Evolutionary conservation across 2,113 vertebrate genomes (phyloP).

Genomic region (Ornithorhynchus anatinus): DNA sequence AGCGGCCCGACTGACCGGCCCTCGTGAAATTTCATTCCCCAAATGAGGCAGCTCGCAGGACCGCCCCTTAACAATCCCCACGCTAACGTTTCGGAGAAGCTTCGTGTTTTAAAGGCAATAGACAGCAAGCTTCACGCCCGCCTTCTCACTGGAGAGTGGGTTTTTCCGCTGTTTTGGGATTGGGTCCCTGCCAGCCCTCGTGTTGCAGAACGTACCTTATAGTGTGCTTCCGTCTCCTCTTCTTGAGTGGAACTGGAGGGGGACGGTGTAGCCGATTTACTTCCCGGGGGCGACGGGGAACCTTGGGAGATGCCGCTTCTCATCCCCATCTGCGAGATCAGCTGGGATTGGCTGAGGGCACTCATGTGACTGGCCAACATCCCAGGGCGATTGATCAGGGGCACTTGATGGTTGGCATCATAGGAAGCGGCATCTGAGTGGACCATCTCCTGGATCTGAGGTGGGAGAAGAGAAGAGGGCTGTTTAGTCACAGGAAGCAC

Average conservation of each 20-base stretch:
- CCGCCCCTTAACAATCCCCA: no score
- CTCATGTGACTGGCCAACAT: slow-evolving; percentile 92
- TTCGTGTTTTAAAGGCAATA: no score
- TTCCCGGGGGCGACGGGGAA: slow-evolving; percentile 94
- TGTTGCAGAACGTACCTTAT: slow-evolving; percentile 84
- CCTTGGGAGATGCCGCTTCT: slow-evolving; percentile 83
- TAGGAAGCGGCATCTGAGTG: slow-evolving; percentile 89
- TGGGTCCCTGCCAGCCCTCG: no score
- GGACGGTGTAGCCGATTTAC: slow-evolving; percentile 97
- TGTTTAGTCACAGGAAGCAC: slow-evolving; percentile 1
- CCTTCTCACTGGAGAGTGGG: no score
- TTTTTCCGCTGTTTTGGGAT: no score
- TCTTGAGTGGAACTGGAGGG: slow-evolving; percentile 98
- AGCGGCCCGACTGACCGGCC: no score
- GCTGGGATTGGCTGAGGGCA: slow-evolving; percentile 88
- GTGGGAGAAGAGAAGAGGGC: slow-evolving; percentile 72
- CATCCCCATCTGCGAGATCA: slow-evolving; percentile 93
- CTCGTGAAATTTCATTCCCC: no score
- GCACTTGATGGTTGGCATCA: slow-evolving; percentile 83
- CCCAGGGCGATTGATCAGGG: slow-evolving; percentile 86
- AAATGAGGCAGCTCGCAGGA: no score
- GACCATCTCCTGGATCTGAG: slow-evolving; percentile 97
- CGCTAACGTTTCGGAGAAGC: no score
- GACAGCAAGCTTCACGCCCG: no score
- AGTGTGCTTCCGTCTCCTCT: slow-evolving; percentile 94